Percentiles rank a stretch among this genome's conserved stretches.
Conservation (phyloP, 2,113 vertebrate genomes). For the Daubentonia madagascariensis region DNA sequence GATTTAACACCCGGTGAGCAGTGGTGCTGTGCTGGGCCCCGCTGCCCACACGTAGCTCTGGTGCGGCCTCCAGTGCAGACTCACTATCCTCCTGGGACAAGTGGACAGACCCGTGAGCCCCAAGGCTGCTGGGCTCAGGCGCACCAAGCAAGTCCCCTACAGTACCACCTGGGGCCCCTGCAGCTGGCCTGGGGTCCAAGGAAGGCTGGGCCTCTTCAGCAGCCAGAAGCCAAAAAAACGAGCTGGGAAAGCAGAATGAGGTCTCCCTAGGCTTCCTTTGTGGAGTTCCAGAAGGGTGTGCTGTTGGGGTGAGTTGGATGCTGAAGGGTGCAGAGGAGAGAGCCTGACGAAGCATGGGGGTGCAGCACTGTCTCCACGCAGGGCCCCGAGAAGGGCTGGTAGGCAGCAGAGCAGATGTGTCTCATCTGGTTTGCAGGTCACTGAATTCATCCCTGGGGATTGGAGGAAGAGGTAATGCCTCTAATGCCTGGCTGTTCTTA, state of each 20-base stretch:
- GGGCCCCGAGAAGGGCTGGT: neutral
- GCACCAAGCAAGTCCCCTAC: neutral
- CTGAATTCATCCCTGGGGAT: neutral
- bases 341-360: neutral
- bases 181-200: neutral
- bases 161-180: neutral
- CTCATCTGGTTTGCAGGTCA: slow-evolving; percentile 38
- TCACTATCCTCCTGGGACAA: rapidly evolving
- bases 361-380: rapidly evolving
- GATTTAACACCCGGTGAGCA: neutral
- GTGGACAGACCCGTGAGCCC: rapidly evolving
- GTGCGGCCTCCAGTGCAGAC: neutral
- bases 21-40: rapidly evolving
- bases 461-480: neutral
- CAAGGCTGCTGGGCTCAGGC: neutral
- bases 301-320: neutral
- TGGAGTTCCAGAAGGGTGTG: neutral
- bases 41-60: neutral
- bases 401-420: neutral
- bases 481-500: slow-evolving; percentile 60
- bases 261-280: neutral
- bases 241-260: neutral
- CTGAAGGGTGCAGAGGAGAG: neutral
- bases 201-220: neutral
- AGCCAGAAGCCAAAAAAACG: neutral